Percentiles rank a stretch among this genome's conserved stretches.
These are phyloP conservation scores for Chiroxiphia lanceolata DNA, from an alignment of 2,797 vertebrate species.

Conservation along the genomic window DNA sequence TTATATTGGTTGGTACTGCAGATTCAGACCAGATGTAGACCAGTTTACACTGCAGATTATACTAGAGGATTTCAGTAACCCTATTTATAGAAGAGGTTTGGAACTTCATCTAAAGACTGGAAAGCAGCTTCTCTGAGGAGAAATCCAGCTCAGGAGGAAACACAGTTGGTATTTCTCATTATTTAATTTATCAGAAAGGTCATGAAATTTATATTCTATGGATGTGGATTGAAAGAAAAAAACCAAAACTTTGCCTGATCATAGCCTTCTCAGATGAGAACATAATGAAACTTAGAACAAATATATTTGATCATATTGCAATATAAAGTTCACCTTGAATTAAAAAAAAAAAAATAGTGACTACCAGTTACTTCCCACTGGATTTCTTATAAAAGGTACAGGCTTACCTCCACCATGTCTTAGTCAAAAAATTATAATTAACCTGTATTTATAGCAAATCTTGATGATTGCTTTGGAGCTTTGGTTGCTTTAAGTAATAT, in stretches of 20 bases:
- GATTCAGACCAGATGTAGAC: not conserved
- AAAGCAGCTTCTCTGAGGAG: not conserved
- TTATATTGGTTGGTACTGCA: not conserved
- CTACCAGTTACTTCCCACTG: not conserved
- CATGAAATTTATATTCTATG: not conserved
- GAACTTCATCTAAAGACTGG: not conserved
- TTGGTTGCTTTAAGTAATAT: not conserved
- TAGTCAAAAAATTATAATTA: not conserved
- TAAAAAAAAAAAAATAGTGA: not conserved
- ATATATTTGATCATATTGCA: not conserved
- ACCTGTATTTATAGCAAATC: not conserved
- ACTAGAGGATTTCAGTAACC: not conserved
- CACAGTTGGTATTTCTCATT: not conserved
- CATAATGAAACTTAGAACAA: not conserved
- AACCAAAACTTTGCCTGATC: not conserved
- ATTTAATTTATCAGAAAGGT: conserved; percentile 34
- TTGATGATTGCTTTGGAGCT: not conserved
- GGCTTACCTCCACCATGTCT: not conserved
- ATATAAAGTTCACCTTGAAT: not conserved
- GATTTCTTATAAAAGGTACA: not conserved
- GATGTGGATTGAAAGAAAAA: not conserved
- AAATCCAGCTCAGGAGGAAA: not conserved
- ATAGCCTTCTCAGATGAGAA: not conserved
- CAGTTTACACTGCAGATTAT: not conserved
- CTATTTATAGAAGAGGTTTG: not conserved